Conservation (phyloP, 2,888 invertebrate species). For the Blastobasis lacticolella region DNA sequence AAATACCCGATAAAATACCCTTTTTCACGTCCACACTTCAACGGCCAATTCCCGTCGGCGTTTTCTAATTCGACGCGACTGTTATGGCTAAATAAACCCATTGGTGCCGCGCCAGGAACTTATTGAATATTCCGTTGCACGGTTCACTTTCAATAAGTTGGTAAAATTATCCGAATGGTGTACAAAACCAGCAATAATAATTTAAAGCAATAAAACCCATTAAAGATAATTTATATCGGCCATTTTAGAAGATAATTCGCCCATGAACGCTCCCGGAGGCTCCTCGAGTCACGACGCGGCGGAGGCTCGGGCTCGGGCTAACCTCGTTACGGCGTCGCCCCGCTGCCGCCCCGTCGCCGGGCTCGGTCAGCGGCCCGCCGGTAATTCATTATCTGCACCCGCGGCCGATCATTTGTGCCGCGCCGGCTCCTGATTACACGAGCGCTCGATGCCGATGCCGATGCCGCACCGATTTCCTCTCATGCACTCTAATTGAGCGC, state of each 20-base stretch:
- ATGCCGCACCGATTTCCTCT: slow-evolving; percentile 48
- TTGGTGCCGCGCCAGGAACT: too few species aligned
- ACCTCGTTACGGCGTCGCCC: slow-evolving; percentile 53
- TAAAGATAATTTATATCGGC: slow-evolving; percentile 56
- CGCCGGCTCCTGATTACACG: slow-evolving; percentile 48
- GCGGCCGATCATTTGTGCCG: slow-evolving; percentile 44
- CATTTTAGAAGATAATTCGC: slow-evolving; percentile 58
- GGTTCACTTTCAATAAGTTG: slow-evolving; percentile 28
- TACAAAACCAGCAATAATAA: slow-evolving; percentile 28
- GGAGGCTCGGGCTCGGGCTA: slow-evolving; percentile 33
- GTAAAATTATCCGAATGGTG: slow-evolving; percentile 35
- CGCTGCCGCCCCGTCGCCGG: too few species aligned
- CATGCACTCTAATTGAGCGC: slow-evolving; percentile 41
- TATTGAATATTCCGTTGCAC: slow-evolving; percentile 7
- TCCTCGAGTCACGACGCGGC: slow-evolving; percentile 52
- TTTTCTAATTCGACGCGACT: neutral
- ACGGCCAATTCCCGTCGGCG: neutral
- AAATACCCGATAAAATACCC: slow-evolving; percentile 57
- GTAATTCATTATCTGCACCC: slow-evolving; percentile 61
- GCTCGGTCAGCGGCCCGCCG: too few species aligned
- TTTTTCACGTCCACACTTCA: slow-evolving; percentile 41
- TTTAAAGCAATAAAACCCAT: slow-evolving; percentile 54
- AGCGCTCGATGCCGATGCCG: slow-evolving; percentile 28
- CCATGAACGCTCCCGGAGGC: slow-evolving; percentile 57
- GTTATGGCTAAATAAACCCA: too few species aligned